Percentiles rank a stretch among this genome's conserved stretches.
These are phyloP conservation scores for Hucho hucho DNA, from an alignment of 2,113 vertebrate species.

Conservation along the genomic window DNA sequence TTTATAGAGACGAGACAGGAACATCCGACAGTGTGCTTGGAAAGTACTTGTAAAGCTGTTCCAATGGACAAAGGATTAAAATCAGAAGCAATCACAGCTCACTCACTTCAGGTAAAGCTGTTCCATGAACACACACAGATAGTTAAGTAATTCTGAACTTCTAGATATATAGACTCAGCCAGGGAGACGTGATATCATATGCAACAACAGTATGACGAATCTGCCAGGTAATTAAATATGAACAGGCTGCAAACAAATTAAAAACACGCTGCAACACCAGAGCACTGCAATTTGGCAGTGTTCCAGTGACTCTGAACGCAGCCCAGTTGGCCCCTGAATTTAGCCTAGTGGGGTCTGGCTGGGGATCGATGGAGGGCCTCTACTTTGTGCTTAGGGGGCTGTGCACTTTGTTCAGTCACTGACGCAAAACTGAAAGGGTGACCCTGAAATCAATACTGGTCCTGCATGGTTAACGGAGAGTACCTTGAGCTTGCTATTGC, in stretches of 20 bases:
- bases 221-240: neutral
- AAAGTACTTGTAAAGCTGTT: neutral
- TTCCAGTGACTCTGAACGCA: neutral
- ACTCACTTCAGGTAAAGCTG: neutral
- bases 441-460: neutral
- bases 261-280: neutral
- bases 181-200: neutral
- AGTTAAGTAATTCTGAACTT: constrained; percentile 32
- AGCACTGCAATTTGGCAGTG: neutral
- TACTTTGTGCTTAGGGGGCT: neutral
- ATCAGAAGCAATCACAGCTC: neutral
- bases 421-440: neutral
- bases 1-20: neutral
- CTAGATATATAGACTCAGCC: constrained; percentile 6
- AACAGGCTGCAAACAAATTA: neutral
- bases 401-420: neutral
- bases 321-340: neutral
- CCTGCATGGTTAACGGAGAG: neutral
- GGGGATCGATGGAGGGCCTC: neutral
- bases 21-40: neutral
- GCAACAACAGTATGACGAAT: neutral
- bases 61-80: neutral
- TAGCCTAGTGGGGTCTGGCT: neutral
- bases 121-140: constrained; percentile 3
- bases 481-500: no score